phyloP scores from a whole-genome alignment of 2,888 invertebrate genomes.

The Campoletis raptor region DNA sequence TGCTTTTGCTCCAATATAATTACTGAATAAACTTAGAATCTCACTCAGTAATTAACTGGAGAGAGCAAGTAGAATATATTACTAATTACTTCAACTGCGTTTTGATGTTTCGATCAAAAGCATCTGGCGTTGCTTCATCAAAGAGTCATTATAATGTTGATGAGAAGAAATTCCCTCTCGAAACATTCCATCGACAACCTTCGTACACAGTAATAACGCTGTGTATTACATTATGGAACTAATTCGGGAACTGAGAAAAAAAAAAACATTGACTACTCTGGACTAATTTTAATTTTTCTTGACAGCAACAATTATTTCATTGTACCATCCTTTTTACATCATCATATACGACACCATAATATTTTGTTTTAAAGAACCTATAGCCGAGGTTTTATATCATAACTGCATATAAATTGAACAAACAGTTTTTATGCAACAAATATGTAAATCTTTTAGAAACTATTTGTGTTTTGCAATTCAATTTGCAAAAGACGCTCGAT shows the following conservation, averaged over 20 bases:
- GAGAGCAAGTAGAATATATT: neutral
- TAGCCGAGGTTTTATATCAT: too few relatives aligned
- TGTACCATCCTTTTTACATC: neutral
- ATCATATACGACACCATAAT: too few relatives aligned
- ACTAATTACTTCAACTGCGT: constrained; percentile 39
- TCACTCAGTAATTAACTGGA: constrained; percentile 3
- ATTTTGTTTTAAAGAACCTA: too few relatives aligned
- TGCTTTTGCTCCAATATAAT: neutral
- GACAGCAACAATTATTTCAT: neutral
- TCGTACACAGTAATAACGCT: neutral
- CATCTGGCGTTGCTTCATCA: constrained; percentile 21
- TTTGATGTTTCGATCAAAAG: constrained; percentile 32
- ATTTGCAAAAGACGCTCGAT: neutral
- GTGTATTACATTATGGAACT: neutral
- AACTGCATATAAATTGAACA: too few relatives aligned
- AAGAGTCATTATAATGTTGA: constrained; percentile 21
- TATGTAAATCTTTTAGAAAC: neutral
- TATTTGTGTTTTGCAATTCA: neutral
- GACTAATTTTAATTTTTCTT: neutral
- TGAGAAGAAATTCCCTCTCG: constrained; percentile 12
- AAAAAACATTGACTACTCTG: neutral
- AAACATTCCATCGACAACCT: neutral
- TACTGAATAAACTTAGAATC: neutral
- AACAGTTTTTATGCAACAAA: neutral
- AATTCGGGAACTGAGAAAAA: neutral